Evolutionary conservation across 2,113 vertebrate genomes (phyloP), one percentile per base, ranked within the genome.

Genomic region (Platichthys flesus): DNA sequence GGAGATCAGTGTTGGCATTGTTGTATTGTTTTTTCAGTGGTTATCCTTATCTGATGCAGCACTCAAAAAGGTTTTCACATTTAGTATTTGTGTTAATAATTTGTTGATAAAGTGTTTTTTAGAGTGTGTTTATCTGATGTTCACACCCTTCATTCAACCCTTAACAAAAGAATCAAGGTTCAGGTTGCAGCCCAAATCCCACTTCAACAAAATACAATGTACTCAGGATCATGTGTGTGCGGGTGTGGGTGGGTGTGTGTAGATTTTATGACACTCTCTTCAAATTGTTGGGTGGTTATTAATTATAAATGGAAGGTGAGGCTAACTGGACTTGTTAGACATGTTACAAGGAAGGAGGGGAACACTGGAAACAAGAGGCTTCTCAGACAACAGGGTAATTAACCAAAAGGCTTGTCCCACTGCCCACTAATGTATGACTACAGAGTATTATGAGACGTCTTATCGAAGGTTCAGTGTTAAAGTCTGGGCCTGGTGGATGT

Each of bases 231-330:
- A 40, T 47, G 45, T 57, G 5, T 31, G 58, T 68, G 28, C 28
- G 4, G 4, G 28, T 31, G 28, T 31, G 5, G 31, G 6, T 31
- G 31, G 6, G 31, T 31, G 24, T 9, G 13, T 20, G 37, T 24
- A 40, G 47, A 3, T 40, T 58, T 60, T 23, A 21, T n/a, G 5
- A n/a, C 37, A n/a, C 54, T 59, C 60, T 57, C 20, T 26, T 79
- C 5, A 61, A 81, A 70, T 47, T 49, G 45, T 82, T 37, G 67
- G 7, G 42, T 5, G 60, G 24, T 37, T 69, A 31, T 75, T 63
- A 73, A 82, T 74, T 71, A 71, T 66, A 52, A 63, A 81, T 75
- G 57, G n/a, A 23, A 42, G 47, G 47, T 18, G 71, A 82, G 52
- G 26, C 70, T 51, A 60, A 74, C 63, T 57, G 42, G 52, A 69